Conservation (phyloP, 37 sponge, comb jelly and placozoan species). For the Eunapius fragilis region DNA sequence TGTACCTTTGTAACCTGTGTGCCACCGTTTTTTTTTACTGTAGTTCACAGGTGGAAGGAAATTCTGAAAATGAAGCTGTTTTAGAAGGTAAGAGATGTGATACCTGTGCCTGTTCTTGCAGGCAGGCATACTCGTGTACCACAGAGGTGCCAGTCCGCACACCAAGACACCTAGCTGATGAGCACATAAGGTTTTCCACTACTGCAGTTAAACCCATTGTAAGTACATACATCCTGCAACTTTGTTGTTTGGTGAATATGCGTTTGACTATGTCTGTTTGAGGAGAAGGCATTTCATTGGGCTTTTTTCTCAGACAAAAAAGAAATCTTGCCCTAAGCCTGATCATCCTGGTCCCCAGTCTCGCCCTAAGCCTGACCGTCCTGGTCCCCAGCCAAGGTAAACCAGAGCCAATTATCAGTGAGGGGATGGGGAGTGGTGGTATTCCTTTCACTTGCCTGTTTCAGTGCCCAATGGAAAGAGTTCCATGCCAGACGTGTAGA, state of each 20-base stretch:
- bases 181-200: background rate
- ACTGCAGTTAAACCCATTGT: background rate
- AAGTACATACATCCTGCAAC: background rate
- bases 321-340: background rate
- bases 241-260: background rate
- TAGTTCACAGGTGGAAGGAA: background rate
- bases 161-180: background rate
- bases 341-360: background rate
- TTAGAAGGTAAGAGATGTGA: background rate
- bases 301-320: background rate
- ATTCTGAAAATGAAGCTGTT: background rate
- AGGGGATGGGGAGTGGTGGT: background rate
- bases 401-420: background rate
- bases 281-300: no score
- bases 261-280: background rate
- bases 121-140: background rate
- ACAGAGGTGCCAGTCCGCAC: background rate
- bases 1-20: background rate
- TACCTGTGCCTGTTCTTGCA: background rate
- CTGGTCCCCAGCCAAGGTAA: background rate
- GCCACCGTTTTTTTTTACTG: background rate
- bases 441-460: background rate
- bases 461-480: conserved; percentile 36
- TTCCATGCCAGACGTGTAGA: conserved; percentile 29
- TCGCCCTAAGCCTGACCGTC: background rate